Evolutionary conservation across 2,888 invertebrate genomes (phyloP), one percentile per base, ranked within the genome.

Genomic region (Pheosia tremula): DNA sequence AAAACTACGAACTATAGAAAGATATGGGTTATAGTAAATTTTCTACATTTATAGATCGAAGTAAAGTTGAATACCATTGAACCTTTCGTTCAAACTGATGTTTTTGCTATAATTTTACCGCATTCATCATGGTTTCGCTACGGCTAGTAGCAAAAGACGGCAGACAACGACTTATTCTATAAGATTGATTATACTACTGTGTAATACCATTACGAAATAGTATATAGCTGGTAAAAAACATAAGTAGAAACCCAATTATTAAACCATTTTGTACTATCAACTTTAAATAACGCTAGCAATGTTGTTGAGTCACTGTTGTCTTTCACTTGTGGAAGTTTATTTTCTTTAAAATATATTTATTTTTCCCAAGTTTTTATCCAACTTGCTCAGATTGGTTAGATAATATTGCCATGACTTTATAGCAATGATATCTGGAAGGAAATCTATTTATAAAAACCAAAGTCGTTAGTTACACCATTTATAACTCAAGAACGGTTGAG

Each of bases 111-210:
- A 49, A 49, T 13, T 7, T 49, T 6, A 49, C 13, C 4, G 13
- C 5, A 49, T 49, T 49, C 49, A 49, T 49, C 49, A 49, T 49
- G 13, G n/a, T 49, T 49, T 49, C 49, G 49, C 49, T 5, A 49
- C 13, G 49, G 49, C 49, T 13, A n/a, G 49, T 49, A 49, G 7
- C 43, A 10, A 9, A 24, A 4, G 43, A 45, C 43, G n/a, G 5
- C 49, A 13, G 13, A 49, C 49, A 49, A 49, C 49, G 4, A 49
- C 13, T 4, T 5, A 13, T 49, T 4, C 13, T 7, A 13, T 49
- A 49, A 6, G 49, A 49, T 49, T 49, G n/a, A 49, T 49, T 13
- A 49, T 49, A n/a, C 47, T 4, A 5, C 5, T 47, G 47, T 47
- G n/a, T 7, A 10, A 47, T 11, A n/a, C n/a, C 49, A 49, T 49